phyloP scores from a whole-genome alignment of 1,140 invertebrate species.

The Battus philenor region DNA sequence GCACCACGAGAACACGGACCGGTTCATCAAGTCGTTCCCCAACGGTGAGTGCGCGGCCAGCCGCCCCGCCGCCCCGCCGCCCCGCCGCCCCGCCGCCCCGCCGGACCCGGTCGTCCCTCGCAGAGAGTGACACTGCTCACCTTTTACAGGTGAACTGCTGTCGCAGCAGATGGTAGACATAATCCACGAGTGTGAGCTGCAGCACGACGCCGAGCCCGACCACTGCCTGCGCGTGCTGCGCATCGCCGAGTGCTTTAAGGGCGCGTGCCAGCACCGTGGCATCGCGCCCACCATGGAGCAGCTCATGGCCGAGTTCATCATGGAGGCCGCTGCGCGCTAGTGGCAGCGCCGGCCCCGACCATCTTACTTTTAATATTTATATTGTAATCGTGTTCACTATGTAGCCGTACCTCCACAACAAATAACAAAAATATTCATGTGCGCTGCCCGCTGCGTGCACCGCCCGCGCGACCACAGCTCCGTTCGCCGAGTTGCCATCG shows the following conservation, averaged over 20 bases:
- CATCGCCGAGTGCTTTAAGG: conserved; percentile 61
- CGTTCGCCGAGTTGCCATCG: too few relatives aligned
- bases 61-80: too few relatives aligned
- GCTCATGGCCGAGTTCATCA: conserved; percentile 61
- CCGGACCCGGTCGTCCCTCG: too few relatives aligned
- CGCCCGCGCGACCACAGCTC: too few relatives aligned
- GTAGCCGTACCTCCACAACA: too few relatives aligned
- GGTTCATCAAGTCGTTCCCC: conserved; percentile 61
- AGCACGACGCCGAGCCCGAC: conserved; percentile 42
- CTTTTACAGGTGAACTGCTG: conserved; percentile 42
- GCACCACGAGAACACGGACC: conserved; percentile 61
- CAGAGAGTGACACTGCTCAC: too few relatives aligned
- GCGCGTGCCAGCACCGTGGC: conserved; percentile 29
- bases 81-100: too few relatives aligned
- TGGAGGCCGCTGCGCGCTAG: conserved; percentile 49
- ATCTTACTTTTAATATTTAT: too few relatives aligned
- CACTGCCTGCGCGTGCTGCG: conserved; percentile 63
- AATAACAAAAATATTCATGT: too few relatives aligned
- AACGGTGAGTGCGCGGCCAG: conserved; percentile 57
- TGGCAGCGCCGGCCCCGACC: too few relatives aligned
- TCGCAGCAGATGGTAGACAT: conserved; percentile 50
- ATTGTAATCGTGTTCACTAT: too few relatives aligned
- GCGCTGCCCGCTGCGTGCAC: too few relatives aligned
- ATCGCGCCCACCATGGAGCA: conserved; percentile 62
- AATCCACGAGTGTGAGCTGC: conserved; percentile 57